Evolutionary conservation across 2,888 invertebrate genomes (phyloP), one percentile per base, ranked within the genome.

Genomic region (Eristalinus aeneus): DNA sequence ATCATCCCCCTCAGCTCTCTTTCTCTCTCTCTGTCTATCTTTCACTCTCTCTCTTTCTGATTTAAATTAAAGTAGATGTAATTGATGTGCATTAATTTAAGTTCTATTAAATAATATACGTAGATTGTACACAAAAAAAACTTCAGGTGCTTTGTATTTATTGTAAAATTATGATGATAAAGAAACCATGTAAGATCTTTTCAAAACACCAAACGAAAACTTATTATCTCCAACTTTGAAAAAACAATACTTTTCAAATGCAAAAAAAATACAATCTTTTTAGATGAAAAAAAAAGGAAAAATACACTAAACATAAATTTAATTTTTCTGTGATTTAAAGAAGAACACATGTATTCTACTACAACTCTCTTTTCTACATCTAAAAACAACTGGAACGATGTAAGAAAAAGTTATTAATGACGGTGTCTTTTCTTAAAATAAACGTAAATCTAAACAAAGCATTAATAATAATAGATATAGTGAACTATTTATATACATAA

Each of bases 291-390:
- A 36, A 39, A 74, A 60, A 68, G 54, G 11, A 54, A 75, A 65
- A 82, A 27, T 27, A 46, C 16, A 16, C 46, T 46, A 46, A 65
- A 85, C 60, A 77, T 77, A 78, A 82, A 86, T 82, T 86, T 86
- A 82, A 75, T 81, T 86, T 84, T 82, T 82, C 86, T 86, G 86
- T 86, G 86, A 86, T 91, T 90, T 89, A 91, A 91, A 68, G 58
- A 73, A 71, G 56, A 69, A 64, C 60, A 80, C 74, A 46, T 82
- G 72, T 87, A 85, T 77, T 83, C 73, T 83, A 85, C 80, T 85
- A 73, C 69, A 78, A 72, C 76, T 85, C 80, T 85, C 76, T 76
- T 85, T 85, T 85, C 80, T 80, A 85, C 80, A 85, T 85, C 85
- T 85, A 68, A 16, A 1, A 65, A 78, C 71, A 78, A 78, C 71